Evolutionary conservation across 2,113 vertebrate species (phyloP).

Genomic region (Petrocephalus zakoni): DNA sequence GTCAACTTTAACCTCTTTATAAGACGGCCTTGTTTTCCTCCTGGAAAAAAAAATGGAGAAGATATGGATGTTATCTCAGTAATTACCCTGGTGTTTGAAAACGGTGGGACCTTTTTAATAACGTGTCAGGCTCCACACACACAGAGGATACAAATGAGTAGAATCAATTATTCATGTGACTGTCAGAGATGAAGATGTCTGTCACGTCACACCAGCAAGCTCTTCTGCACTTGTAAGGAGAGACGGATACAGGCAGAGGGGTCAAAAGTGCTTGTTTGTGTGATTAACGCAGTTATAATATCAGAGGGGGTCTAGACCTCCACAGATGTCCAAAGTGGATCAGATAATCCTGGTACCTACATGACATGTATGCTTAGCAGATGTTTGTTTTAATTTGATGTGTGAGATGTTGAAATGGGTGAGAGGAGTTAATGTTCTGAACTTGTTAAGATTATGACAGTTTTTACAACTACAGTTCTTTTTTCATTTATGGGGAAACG

Average conservation of each 20-base stretch:
- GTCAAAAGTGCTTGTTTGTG: neutral
- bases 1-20: neutral
- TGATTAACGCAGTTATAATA: neutral
- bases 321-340: neutral
- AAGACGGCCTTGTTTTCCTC: neutral
- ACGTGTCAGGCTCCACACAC: neutral
- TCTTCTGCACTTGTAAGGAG: neutral
- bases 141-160: neutral
- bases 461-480: neutral
- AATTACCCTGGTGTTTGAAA: neutral
- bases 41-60: neutral
- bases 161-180: slow-evolving; percentile 6
- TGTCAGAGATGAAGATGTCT: neutral
- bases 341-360: neutral
- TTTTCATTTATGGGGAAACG: neutral
- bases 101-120: neutral
- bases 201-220: neutral
- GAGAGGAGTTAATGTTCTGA: neutral
- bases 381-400: neutral
- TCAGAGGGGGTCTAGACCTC: neutral
- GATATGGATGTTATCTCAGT: neutral
- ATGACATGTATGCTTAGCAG: neutral
- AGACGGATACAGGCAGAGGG: neutral
- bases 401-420: neutral
- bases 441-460: neutral